A percentile compares a stretch with the other conserved stretches of the same genome.
These are phyloP conservation scores for Cataglyphis albicans DNA, from an alignment of 2,888 invertebrate species.

Conservation along the genomic window DNA sequence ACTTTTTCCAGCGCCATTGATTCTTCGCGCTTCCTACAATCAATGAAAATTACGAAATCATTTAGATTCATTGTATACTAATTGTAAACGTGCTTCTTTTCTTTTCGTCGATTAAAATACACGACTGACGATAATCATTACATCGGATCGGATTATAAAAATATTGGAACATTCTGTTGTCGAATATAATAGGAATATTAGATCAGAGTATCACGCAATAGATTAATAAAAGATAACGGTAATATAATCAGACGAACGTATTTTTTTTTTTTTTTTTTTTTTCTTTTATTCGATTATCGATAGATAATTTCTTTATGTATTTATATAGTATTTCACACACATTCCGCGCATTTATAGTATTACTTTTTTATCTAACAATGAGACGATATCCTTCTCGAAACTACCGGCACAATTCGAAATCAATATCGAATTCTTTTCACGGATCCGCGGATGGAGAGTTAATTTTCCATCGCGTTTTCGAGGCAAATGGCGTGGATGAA, in stretches of 20 bases:
- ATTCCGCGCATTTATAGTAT: not conserved
- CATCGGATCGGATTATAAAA: conserved; percentile 37
- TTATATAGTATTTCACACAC: conserved; percentile 21
- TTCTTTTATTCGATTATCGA: conserved; percentile 10
- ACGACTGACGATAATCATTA: conserved; percentile 11
- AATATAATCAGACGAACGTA: conserved; percentile 40
- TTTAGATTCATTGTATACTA: not conserved
- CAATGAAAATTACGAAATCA: not conserved
- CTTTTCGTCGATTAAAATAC: conserved; percentile 5
- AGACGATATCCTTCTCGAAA: not conserved
- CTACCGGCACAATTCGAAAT: conserved; percentile 16
- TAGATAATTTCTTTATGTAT: not conserved
- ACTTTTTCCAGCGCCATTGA: not conserved
- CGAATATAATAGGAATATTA: conserved; percentile 1
- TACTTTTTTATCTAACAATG: not conserved
- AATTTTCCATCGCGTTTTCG: conserved; percentile 47
- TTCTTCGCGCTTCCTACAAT: not conserved
- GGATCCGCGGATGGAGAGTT: conserved; percentile 30
- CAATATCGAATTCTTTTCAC: conserved; percentile 34
- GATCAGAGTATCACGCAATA: conserved; percentile 28
- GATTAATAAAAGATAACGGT: conserved; percentile 22
- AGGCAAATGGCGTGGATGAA: conserved; percentile 52
- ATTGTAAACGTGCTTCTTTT: not conserved
- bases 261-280: conserved; percentile 44
- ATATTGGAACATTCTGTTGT: conserved; percentile 2